phyloP scores from a whole-genome alignment of 2,113 vertebrate species.

The Ictidomys tridecemlineatus region DNA sequence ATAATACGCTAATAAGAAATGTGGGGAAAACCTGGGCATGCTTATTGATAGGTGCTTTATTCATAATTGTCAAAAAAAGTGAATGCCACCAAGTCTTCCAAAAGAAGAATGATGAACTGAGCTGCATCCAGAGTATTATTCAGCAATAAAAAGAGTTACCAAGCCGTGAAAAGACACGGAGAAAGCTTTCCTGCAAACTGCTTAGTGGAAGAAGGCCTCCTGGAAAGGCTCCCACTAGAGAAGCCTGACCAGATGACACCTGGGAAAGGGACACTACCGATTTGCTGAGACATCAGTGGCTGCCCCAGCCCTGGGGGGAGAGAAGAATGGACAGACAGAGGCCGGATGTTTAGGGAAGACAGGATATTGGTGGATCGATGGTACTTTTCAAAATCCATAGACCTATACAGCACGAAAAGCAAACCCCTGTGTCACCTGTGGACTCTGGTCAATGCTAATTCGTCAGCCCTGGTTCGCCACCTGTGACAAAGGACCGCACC shows the following conservation, averaged over 20 bases:
- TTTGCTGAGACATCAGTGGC: not conserved
- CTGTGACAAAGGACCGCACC: not conserved
- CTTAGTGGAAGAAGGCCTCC: not conserved
- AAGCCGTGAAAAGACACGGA: not conserved
- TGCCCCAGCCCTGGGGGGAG: too few relatives aligned
- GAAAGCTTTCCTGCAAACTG: not conserved
- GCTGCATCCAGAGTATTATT: not conserved
- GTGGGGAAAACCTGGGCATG: too few relatives aligned
- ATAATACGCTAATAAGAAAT: too few relatives aligned
- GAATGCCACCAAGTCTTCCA: not conserved
- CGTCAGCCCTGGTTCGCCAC: too few relatives aligned
- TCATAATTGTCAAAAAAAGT: not conserved
- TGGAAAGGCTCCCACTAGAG: not conserved
- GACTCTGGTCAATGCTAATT: not conserved
- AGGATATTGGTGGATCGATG: not conserved
- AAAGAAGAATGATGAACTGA: not conserved
- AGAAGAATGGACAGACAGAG: not conserved
- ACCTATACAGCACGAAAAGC: not conserved
- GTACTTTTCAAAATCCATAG: not conserved
- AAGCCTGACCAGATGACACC: not conserved
- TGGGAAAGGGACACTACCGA: too few relatives aligned
- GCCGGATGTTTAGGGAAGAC: not conserved
- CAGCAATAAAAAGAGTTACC: not conserved
- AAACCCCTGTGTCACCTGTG: fast-evolving
- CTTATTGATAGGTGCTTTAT: not conserved